Conservation (phyloP, 2,797 vertebrate genomes). For the Enteromius argenteus region DNA sequence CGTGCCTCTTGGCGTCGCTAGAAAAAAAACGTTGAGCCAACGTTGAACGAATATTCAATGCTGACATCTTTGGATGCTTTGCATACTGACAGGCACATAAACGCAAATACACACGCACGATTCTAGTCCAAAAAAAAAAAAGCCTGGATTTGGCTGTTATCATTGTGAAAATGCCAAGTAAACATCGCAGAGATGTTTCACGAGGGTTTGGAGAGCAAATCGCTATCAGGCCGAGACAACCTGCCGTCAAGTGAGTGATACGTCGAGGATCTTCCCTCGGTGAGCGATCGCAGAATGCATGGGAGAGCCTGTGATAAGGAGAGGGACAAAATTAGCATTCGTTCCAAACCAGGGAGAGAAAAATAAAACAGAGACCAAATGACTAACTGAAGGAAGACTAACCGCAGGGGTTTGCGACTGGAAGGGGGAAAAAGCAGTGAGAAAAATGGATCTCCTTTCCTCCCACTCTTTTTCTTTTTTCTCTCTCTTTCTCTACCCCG, state of each 20-base stretch:
- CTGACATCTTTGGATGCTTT: constrained; percentile 75
- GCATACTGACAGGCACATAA: constrained; percentile 69
- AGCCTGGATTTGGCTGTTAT: constrained; percentile 40
- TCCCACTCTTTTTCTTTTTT: constrained; percentile 64
- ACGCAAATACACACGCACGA: not conserved
- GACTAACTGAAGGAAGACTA: constrained; percentile 71
- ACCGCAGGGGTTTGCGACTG: constrained; percentile 76
- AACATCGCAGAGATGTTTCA: constrained; percentile 43
- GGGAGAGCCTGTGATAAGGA: constrained; percentile 40
- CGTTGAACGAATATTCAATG: constrained; percentile 80
- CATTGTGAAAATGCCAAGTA: constrained; percentile 51
- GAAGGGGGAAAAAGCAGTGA: constrained; percentile 71
- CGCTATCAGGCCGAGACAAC: constrained; percentile 36
- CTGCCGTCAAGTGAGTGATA: constrained; percentile 35
- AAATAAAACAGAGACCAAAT: constrained; percentile 56
- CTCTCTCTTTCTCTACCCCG: constrained; percentile 59
- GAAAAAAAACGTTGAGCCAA: constrained; percentile 66
- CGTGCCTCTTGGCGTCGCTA: constrained; percentile 44
- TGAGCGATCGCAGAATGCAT: constrained; percentile 32
- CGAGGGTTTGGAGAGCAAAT: constrained; percentile 43
- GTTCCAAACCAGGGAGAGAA: constrained; percentile 42
- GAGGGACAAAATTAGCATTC: constrained; percentile 51
- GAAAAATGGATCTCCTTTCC: constrained; percentile 72
- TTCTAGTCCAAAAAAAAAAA: constrained; percentile 13
- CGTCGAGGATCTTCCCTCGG: constrained; percentile 18